Percentiles rank a stretch among this genome's conserved stretches.
phyloP scores from a whole-genome alignment of 2,797 vertebrate species.

The Rhynchonycteris naso region DNA sequence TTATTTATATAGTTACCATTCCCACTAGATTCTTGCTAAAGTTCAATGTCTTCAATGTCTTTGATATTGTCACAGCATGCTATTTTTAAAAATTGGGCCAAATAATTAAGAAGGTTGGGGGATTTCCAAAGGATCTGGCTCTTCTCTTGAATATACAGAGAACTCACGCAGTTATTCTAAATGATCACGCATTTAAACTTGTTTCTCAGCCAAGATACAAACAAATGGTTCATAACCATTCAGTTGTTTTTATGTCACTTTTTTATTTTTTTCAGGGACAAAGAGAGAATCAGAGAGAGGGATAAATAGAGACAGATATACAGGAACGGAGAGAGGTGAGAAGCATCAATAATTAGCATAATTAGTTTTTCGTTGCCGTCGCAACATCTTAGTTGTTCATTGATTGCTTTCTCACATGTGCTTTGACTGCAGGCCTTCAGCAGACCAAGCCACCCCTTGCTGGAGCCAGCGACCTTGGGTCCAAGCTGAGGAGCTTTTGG shows the following conservation, averaged over 20 bases:
- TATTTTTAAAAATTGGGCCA: slow-evolving; percentile 30
- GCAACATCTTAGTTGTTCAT: too few species aligned
- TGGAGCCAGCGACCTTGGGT: too few species aligned
- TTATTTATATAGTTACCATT: background rate
- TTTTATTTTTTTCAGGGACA: too few species aligned
- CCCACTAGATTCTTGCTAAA: background rate
- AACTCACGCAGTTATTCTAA: slow-evolving; percentile 19
- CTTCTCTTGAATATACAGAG: background rate
- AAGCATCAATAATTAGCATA: too few species aligned
- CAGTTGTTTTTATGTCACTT: background rate
- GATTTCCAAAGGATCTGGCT: slow-evolving; percentile 40
- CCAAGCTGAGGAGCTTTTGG: too few species aligned
- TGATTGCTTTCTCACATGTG: too few species aligned
- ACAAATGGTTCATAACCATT: background rate
- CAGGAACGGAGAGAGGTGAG: too few species aligned
- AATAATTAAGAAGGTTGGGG: slow-evolving; percentile 29
- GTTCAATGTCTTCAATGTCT: slow-evolving; percentile 1
- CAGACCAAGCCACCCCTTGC: too few species aligned
- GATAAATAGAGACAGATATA: too few species aligned
- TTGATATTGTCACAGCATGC: slow-evolving; percentile 28
- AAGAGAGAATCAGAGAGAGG: too few species aligned
- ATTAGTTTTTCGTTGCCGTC: too few species aligned
- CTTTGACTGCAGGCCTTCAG: too few species aligned
- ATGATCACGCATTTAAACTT: slow-evolving; percentile 56
- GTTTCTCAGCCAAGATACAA: slow-evolving; percentile 18